These are phyloP conservation scores for Plodia interpunctella DNA, from an alignment of 1,140 invertebrate species.

Conservation along the genomic window DNA sequence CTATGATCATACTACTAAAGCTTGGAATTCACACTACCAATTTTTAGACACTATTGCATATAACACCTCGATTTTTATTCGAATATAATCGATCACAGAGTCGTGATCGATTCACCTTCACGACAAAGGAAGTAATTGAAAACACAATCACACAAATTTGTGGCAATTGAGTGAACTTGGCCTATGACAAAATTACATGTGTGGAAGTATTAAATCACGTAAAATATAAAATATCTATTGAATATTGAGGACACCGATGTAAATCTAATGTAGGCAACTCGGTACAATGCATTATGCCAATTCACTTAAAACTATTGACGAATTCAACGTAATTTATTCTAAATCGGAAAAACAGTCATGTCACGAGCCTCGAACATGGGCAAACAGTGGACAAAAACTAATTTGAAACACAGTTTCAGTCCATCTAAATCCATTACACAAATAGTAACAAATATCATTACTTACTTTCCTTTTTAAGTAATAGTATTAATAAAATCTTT, in stretches of 20 bases:
- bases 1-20: background rate
- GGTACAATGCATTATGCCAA: too few species aligned
- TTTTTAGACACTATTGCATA: background rate
- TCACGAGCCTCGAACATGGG: background rate
- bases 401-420: too few species aligned
- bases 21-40: background rate
- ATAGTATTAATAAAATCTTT: too few species aligned
- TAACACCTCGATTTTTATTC: conserved; percentile 2
- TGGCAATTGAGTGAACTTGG: background rate
- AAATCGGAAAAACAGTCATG: too few species aligned
- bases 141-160: background rate
- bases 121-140: background rate
- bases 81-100: background rate
- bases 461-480: too few species aligned
- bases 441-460: too few species aligned
- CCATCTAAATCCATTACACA: too few species aligned
- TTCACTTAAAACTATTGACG: background rate
- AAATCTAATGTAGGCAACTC: too few species aligned
- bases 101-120: conserved; percentile 6
- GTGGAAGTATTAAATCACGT: conserved; percentile 1
- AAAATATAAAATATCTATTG: too few species aligned
- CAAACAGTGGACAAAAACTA: too few species aligned
- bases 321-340: background rate
- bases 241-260: too few species aligned
- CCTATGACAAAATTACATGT: conserved; percentile 1